Percentiles rank a stretch among this genome's conserved stretches.
Conservation (phyloP, 2,797 vertebrate genomes). For the Pipistrellus kuhlii region DNA sequence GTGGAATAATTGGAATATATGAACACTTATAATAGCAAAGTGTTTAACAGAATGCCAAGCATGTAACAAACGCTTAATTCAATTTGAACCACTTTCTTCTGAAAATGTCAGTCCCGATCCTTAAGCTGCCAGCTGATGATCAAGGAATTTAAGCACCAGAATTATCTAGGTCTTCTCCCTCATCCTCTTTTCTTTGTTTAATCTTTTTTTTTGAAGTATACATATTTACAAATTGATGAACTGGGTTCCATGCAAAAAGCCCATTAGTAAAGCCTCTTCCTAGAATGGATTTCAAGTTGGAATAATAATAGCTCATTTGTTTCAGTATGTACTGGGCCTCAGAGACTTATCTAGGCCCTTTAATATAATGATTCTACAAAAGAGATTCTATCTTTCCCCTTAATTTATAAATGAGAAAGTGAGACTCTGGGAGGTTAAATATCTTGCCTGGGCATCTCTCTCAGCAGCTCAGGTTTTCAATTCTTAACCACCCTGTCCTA, state of each 20-base stretch:
- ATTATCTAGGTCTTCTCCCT: slow-evolving; percentile 27
- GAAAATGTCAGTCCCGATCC: slow-evolving; percentile 3
- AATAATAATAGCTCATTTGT: slow-evolving; percentile 2
- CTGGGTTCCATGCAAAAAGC: neutral
- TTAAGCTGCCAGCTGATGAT: neutral
- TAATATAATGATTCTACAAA: neutral
- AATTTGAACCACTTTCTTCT: slow-evolving; percentile 26
- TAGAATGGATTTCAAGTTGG: slow-evolving; percentile 22
- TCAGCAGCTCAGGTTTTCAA: neutral
- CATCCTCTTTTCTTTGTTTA: neutral
- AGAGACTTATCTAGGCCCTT: neutral
- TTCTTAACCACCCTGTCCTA: neutral
- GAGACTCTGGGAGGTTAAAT: neutral
- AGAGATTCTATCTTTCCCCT: neutral
- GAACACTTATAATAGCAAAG: neutral
- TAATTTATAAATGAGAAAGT: neutral
- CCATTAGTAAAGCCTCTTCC: neutral
- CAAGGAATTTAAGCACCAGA: neutral
- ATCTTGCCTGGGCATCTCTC: neutral
- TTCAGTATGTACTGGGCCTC: neutral
- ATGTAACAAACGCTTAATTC: slow-evolving; percentile 4
- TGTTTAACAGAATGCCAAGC: neutral
- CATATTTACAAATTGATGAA: slow-evolving; percentile 41
- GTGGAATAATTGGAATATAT: neutral
- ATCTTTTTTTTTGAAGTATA: neutral